Base-by-base conservation (phyloP, 92 coral and sea anemone species). In the Palythoa grandis region DNA sequence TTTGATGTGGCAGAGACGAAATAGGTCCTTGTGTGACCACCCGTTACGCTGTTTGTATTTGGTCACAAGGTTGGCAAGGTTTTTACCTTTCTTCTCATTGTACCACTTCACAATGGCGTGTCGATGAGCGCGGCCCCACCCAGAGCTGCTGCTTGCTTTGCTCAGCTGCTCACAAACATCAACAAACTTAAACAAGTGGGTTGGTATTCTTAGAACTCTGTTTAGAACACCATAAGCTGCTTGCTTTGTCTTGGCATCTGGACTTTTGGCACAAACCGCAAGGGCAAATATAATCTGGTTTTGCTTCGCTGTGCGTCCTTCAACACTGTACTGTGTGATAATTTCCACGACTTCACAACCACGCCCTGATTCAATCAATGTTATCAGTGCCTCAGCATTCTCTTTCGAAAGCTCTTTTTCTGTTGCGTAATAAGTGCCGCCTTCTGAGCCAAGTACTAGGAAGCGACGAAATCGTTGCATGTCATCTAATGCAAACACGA, bases 101-200 rank as follows among this genome's bases (percentile, higher is more conserved):
- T 96, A 96, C 98, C 98, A 96, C 60, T 94, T 94, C 74, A 87
- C 88, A 79, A 96, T 94, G 29, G 98, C 98, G 11, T 87, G 92
- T 56, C 98, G 86, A 79, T 96, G 98, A 29, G 98, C 95, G 29
- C 98, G 91, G 5, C 98, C 98, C 98, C 98, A 96, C 20, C 98
- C 98, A 1, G 96, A 23, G 52, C 70, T 94, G 67, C 54, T 74
- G 19, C 60, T 83, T 61, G 92, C 92, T 79, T 83, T 88, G 87
- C 98, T 92, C 1, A 92, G 71, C 56, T 72, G 73, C 48, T 96
- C 92, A 57, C 98, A 96, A 24, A 53, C 37, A 69, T 92, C 98
- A 8, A 96, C 95, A 83, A 96, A 96, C 63, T 68, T 85, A 86
- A 96, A 96, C 53, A 96, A 82, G 78, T 92, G 96, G 3, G 98